These are phyloP conservation scores for Drosophila nikananu DNA, from an alignment of 1,140 invertebrate species.

Conservation along the genomic window DNA sequence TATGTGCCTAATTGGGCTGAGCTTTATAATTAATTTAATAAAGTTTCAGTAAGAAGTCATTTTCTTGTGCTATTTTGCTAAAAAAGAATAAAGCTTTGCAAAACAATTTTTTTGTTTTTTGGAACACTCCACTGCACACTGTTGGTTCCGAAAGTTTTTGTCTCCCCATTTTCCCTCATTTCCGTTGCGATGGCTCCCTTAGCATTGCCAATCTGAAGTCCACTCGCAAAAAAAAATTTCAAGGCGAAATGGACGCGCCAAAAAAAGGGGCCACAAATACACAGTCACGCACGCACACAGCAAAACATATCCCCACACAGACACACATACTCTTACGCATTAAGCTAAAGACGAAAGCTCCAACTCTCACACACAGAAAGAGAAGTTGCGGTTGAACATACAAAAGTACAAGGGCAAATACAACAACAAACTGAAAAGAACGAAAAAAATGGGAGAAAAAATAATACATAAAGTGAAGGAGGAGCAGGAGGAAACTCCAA, in stretches of 20 bases:
- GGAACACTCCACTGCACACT: conserved; percentile 38
- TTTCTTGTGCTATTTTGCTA: conserved; percentile 17
- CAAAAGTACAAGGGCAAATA: conserved; percentile 80
- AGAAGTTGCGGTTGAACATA: conserved; percentile 77
- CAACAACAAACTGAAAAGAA: conserved; percentile 59
- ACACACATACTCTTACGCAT: conserved; percentile 51
- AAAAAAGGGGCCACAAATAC: conserved; percentile 63
- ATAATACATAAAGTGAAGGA: conserved; percentile 68
- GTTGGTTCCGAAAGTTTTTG: conserved; percentile 16
- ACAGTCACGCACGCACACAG: conserved; percentile 38
- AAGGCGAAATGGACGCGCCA: conserved; percentile 79
- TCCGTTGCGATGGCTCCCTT: conserved; percentile 19
- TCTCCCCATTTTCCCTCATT: conserved; percentile 13
- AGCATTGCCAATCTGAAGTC: conserved; percentile 64
- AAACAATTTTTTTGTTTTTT: conserved; percentile 21
- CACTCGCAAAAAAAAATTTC: conserved; percentile 67
- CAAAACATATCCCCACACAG: conserved; percentile 37
- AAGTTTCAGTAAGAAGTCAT: conserved; percentile 33
- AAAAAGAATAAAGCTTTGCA: conserved; percentile 39
- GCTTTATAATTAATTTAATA: conserved; percentile 35
- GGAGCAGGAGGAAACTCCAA: conserved; percentile 74
- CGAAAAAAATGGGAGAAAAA: conserved; percentile 73
- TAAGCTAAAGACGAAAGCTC: conserved; percentile 73
- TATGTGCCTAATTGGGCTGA: conserved; percentile 30
- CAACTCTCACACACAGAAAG: conserved; percentile 41